Evolutionary conservation across 2,797 vertebrate genomes (phyloP).

Genomic region (Premnoplex brunnescens): DNA sequence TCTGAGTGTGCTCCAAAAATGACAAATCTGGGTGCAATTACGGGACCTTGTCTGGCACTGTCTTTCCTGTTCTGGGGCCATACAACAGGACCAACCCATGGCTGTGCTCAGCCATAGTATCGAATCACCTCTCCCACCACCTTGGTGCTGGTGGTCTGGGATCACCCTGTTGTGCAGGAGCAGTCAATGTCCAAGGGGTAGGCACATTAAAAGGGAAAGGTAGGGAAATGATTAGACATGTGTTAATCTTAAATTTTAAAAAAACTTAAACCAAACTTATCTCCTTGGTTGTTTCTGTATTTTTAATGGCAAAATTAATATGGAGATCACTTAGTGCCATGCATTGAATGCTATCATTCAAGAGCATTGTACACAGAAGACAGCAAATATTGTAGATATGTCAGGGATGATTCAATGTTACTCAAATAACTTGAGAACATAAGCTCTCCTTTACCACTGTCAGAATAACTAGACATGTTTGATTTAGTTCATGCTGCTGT

Average conservation of each 20-base stretch:
- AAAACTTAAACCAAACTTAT: neutral
- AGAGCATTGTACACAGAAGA: neutral
- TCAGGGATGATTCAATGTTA: slow-evolving; percentile 26
- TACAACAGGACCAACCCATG: accelerated
- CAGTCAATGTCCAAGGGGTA: neutral
- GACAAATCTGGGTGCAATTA: neutral
- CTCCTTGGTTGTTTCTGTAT: neutral
- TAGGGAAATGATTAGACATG: neutral
- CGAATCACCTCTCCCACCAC: accelerated
- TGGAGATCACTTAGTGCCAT: neutral
- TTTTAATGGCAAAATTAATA: slow-evolving; percentile 4
- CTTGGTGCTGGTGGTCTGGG: neutral
- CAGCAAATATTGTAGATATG: slow-evolving; percentile 20
- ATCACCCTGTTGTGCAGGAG: neutral
- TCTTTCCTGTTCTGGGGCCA: neutral
- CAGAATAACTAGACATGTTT: slow-evolving; percentile 23
- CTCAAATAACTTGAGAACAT: slow-evolving; percentile 45
- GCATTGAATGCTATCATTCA: neutral
- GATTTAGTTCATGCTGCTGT: slow-evolving; percentile 39
- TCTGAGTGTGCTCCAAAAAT: neutral
- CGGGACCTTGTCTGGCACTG: accelerated
- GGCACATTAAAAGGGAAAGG: neutral
- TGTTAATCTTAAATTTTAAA: neutral
- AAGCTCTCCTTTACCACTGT: slow-evolving; percentile 36
- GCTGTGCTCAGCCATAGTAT: neutral